These are phyloP conservation scores for Euura saliciscinereae DNA, from an alignment of 1,140 invertebrate genomes.

Conservation along the genomic window DNA sequence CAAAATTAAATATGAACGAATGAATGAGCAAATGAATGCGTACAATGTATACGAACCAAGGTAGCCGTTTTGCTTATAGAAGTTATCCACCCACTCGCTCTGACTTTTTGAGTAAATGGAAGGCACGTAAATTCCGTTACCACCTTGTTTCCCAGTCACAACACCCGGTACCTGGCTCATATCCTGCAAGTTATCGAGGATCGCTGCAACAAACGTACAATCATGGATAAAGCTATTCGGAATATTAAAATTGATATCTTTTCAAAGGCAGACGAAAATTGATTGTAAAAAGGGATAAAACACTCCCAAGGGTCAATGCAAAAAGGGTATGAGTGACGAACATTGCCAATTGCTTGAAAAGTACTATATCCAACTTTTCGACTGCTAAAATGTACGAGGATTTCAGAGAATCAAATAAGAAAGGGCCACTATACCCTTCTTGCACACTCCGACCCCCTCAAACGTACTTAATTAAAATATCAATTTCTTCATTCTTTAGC, in stretches of 20 bases:
- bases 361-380: too few species aligned
- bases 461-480: constrained; percentile 13
- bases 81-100: constrained; percentile 89
- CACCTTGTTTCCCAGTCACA: constrained; percentile 76
- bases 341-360: not conserved
- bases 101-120: constrained; percentile 86
- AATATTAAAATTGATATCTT: not conserved
- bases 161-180: constrained; percentile 76
- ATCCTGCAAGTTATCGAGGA: constrained; percentile 70
- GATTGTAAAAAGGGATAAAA: constrained; percentile 7
- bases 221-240: not conserved
- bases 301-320: not conserved
- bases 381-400: too few species aligned
- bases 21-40: not conserved
- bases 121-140: constrained; percentile 85
- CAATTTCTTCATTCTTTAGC: constrained; percentile 22
- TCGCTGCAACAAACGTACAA: constrained; percentile 55
- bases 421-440: too few species aligned
- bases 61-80: constrained; percentile 94
- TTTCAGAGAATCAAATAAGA: too few species aligned
- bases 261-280: not conserved
- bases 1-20: constrained; percentile 16
- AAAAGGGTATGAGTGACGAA: constrained; percentile 9
- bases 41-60: constrained; percentile 63
- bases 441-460: too few species aligned